Conservation (phyloP, 2,888 invertebrate species). For the Amaurobius ferox region DNA sequence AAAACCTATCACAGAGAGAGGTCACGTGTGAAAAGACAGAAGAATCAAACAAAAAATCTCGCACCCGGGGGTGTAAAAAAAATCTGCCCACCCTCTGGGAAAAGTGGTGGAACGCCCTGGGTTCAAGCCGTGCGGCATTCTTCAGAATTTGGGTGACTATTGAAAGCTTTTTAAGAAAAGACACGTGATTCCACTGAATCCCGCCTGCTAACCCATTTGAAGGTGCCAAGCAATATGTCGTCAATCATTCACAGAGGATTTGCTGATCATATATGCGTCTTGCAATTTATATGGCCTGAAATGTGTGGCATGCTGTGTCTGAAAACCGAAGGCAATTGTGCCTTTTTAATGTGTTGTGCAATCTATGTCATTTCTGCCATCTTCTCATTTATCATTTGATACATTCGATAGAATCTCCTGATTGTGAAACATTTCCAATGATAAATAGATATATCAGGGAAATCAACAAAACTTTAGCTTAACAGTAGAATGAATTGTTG, state of each 20-base stretch:
- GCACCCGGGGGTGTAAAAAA: conserved; percentile 49
- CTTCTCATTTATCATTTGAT: no score
- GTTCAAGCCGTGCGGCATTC: conserved; percentile 45
- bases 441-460: no score
- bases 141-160: conserved; percentile 57
- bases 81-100: conserved; percentile 57
- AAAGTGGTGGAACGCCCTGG: conserved; percentile 46
- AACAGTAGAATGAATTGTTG: no score
- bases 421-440: no score
- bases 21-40: conserved; percentile 42
- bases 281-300: no score
- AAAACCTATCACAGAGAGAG: conserved; percentile 38
- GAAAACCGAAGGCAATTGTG: no score
- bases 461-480: no score
- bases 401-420: no score
- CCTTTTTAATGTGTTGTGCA: no score
- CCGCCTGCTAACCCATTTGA: conserved; percentile 53
- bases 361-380: no score
- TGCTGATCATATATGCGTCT: background rate
- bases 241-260: background rate
- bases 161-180: conserved; percentile 37
- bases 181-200: conserved; percentile 34
- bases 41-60: conserved; percentile 14
- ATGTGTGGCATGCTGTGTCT: no score
- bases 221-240: background rate